Percentiles rank a stretch among this genome's conserved stretches.
phyloP scores from a whole-genome alignment of 2,888 invertebrate species.

The Ennomos quercinarius region DNA sequence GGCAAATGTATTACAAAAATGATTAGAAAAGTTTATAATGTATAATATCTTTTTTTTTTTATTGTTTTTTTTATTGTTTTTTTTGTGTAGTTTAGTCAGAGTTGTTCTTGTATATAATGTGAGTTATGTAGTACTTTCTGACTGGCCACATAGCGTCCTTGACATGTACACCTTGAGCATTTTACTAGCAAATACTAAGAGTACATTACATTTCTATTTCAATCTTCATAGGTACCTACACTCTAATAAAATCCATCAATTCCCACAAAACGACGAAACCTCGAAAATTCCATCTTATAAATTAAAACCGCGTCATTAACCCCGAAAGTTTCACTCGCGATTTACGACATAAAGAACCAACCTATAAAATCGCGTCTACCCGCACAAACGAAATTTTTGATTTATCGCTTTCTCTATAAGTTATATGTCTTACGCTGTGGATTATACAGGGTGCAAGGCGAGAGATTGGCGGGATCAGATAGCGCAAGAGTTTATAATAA shows the following conservation, averaged over 20 bases:
- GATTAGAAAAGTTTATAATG: too few relatives aligned
- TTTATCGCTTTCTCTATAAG: conserved; percentile 57
- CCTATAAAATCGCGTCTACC: conserved; percentile 62
- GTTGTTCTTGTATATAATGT: too few relatives aligned
- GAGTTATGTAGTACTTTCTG: too few relatives aligned
- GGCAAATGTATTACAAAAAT: too few relatives aligned
- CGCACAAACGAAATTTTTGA: conserved; percentile 77
- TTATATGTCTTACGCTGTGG: conserved; percentile 9
- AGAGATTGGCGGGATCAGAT: background rate
- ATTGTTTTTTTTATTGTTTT: too few relatives aligned
- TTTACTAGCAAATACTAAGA: too few relatives aligned
- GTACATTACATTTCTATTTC: background rate
- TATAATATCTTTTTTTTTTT: too few relatives aligned
- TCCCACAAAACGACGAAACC: conserved; percentile 21
- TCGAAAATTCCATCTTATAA: conserved; percentile 49
- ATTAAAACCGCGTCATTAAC: conserved; percentile 56
- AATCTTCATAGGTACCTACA: background rate
- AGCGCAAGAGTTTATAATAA: too few relatives aligned
- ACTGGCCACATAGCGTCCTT: too few relatives aligned
- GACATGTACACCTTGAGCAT: too few relatives aligned
- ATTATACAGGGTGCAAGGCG: conserved; percentile 19
- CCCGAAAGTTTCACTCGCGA: conserved; percentile 61
- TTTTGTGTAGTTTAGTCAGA: too few relatives aligned
- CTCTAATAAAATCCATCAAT: conserved; percentile 23
- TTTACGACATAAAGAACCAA: conserved; percentile 64